Base-by-base conservation (phyloP, 2,888 invertebrate genomes). In the Eudasyphora cyanicolor region DNA sequence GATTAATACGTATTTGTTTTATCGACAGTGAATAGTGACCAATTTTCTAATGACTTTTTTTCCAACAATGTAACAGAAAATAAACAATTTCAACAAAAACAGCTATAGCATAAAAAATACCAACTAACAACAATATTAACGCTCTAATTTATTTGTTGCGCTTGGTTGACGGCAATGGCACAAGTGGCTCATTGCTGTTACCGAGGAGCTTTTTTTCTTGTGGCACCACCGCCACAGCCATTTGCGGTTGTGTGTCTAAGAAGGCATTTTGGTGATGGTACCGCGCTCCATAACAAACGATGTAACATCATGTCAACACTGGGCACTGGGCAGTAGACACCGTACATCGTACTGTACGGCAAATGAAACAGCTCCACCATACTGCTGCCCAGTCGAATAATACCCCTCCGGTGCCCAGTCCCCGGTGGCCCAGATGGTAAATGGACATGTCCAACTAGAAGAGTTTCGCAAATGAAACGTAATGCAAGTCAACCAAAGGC, bases 61-160 rank as follows among this genome's bases (percentile, higher is more conserved):
- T 27, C 12, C 51, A n/a, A 27, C 67, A 69, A 64, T 38, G 19
- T 0, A 14, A 67, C 12, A 21, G 12, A 4, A 17, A 10, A 54
- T 24, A 57, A 27, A 24, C 57, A 4, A 57, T 57, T 42, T 21
- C n/a, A 77, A 54, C 49, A 80, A 70, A 49, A 17, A 71, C 24
- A 76, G 29, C 38, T 71, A 79, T 54, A 82, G 54, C 64, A 45
- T 51, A 73, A 54, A n/a, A 78, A 73, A 73, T 35, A 17, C n/a
- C 71, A 76, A 78, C 54, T 70, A 85, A 82, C 76, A 86, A 85
- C 71, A 82, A 77, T 85, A 86, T 85, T 86, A 86, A 85, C 85
- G 86, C 86, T 87, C 87, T 86, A 86, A 87, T 87, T 87, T 87
- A 87, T 87, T 86, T 87, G 87, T 86, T 86, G 85, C 86, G 87